Evolutionary conservation across 2,888 invertebrate genomes (phyloP).

Genomic region (Odontothrips loti): DNA sequence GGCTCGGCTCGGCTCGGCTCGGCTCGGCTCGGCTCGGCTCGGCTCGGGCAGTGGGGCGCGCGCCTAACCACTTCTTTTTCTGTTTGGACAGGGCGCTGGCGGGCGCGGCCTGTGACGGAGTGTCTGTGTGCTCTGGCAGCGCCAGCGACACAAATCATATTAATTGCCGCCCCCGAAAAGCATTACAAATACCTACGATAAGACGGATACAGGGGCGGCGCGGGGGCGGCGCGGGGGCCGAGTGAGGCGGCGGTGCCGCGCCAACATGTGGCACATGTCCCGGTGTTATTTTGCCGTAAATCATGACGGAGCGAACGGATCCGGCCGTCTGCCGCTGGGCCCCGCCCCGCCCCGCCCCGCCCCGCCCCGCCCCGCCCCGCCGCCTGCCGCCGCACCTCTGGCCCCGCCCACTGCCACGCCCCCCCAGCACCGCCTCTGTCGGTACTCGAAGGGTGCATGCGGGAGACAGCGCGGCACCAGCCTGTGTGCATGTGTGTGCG

Average conservation of each 20-base stretch:
- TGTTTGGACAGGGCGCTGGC: neutral
- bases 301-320: neutral
- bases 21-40: neutral
- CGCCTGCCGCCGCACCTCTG: neutral
- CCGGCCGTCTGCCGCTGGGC: neutral
- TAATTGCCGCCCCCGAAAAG: neutral
- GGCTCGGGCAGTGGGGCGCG: neutral
- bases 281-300: constrained; percentile 23
- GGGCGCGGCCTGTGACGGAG: neutral
- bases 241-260: neutral
- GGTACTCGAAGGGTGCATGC: neutral
- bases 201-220: neutral
- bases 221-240: too few species aligned
- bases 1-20: neutral
- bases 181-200: neutral
- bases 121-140: neutral
- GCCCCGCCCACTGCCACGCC: neutral
- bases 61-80: neutral
- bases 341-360: neutral
- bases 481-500: neutral
- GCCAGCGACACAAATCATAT: neutral
- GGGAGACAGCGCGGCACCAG: constrained; percentile 18
- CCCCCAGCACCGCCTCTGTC: neutral
- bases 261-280: neutral
- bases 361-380: neutral